Evolutionary conservation across 1,140 invertebrate genomes (phyloP).

Genomic region (Drosophila melanica): DNA sequence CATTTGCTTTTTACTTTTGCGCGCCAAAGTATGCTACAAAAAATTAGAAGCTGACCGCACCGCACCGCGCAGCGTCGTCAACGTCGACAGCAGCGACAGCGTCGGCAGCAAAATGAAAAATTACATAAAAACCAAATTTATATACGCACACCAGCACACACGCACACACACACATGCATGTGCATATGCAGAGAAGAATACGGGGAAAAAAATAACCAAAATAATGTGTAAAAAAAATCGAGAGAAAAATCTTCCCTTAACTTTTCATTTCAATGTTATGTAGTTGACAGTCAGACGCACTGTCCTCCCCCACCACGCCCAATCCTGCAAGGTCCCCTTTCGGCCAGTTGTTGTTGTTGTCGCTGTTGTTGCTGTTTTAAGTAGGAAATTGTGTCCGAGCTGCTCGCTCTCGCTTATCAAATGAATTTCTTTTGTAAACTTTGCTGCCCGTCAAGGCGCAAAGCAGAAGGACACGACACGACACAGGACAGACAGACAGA

Average conservation of each 20-base stretch:
- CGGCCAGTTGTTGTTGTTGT: constrained; percentile 26
- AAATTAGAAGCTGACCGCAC: constrained; percentile 50
- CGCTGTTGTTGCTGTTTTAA: constrained; percentile 58
- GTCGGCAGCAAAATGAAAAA: constrained; percentile 67
- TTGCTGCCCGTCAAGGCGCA: constrained; percentile 60
- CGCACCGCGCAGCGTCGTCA: constrained; percentile 4
- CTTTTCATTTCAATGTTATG: constrained; percentile 75
- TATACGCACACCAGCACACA: constrained; percentile 39
- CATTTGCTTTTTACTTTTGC: constrained; percentile 42
- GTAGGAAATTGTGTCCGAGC: constrained; percentile 80
- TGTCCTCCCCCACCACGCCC: constrained; percentile 32
- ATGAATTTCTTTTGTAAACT: constrained; percentile 73
- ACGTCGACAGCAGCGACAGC: constrained; percentile 29
- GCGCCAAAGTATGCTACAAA: constrained; percentile 62
- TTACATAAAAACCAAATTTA: constrained; percentile 77
- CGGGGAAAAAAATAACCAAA: constrained; percentile 16
- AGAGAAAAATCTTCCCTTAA: constrained; percentile 70
- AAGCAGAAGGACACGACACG: constrained; percentile 41
- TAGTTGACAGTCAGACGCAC: constrained; percentile 69
- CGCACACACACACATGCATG: constrained; percentile 22
- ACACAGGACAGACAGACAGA: constrained; percentile 14
- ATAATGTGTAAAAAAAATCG: constrained; percentile 22
- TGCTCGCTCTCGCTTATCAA: constrained; percentile 55
- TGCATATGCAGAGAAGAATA: constrained; percentile 24
- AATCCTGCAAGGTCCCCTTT: constrained; percentile 7